Percentiles rank a stretch among this genome's conserved stretches.
Conservation (phyloP, 2,113 vertebrate genomes). For the Chunga burmeisteri region DNA sequence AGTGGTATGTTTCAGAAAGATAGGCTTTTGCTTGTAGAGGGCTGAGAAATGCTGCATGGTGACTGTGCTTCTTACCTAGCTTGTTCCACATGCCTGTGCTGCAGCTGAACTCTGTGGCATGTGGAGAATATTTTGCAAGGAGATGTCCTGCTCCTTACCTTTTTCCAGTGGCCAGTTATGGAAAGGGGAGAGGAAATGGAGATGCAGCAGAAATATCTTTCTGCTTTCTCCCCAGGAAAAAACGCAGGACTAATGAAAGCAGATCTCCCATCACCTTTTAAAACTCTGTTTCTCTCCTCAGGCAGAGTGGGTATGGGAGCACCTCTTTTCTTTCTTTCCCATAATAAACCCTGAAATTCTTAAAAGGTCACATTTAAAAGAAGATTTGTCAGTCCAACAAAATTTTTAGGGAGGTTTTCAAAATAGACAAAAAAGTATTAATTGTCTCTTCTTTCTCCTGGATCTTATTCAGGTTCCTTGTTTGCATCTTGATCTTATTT, state of each 20-base stretch:
- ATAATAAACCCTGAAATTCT: neutral
- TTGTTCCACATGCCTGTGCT: neutral
- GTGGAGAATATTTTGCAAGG: neutral
- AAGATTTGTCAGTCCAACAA: neutral
- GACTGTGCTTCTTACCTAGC: neutral
- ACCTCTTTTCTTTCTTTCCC: neutral
- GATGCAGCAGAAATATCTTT: neutral
- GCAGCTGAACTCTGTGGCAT: neutral
- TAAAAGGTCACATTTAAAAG: neutral
- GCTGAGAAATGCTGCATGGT: accelerated
- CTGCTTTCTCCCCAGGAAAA: neutral
- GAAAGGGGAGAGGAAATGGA: neutral
- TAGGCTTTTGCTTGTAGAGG: neutral
- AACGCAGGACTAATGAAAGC: neutral
- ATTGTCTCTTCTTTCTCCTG: neutral
- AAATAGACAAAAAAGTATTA: neutral
- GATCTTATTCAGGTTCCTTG: neutral
- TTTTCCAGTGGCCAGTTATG: neutral
- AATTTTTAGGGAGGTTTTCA: neutral
- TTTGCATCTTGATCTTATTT: neutral
- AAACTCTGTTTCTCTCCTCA: neutral
- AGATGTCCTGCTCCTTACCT: neutral
- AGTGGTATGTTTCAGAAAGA: neutral
- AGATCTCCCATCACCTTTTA: neutral
- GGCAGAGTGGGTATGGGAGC: neutral